Evolutionary conservation across 2,797 vertebrate genomes (phyloP), one percentile per base, ranked within the genome.

Genomic region (Ceryle rudis): DNA sequence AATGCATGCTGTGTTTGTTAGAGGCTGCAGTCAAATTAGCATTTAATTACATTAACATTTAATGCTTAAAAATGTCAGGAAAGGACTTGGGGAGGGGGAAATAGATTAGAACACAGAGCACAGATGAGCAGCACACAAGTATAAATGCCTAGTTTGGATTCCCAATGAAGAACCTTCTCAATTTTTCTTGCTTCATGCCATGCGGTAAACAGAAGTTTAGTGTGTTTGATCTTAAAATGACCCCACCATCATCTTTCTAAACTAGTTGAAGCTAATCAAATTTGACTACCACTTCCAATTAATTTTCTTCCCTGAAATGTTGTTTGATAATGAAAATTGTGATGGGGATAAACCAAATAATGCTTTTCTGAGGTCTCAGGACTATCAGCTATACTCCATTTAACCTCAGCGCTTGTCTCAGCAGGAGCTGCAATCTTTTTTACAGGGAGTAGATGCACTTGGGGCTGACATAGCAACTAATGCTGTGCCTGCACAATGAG

Each of bases 51-150:
- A 73, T 90, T 89, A 97, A 93, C 70, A 93, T 95, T 96, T 94
- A 94, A 94, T 41, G 58, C 77, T 81, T 89, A 15, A 92, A 95
- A 97, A 96, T 96, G 89, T 90, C 93, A 96, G 74, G 23, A 89
- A 91, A 80, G 81, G 83, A 89, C 60, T 52, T 16, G 2, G 14
- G 14, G 9, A 12, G 10, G 6, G 11, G 14, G 39, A 73, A 70
- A 65, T 6, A 90, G 75, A 37, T 86, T 62, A 89, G 54, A 81
- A 75, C 29, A 86, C 35, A 33, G 39, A 67, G 39, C 7, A 66
- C 19, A 69, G 39, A 84, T 42, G 28, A 83, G 20, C 35, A 2
- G 3, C 77, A 52, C 11, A 5, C 19, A 86, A 79, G 12, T 86
- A 86, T 74, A 86, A 94, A 79, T 61, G n/a, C 22, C 66, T 60